Evolutionary conservation across 2,113 vertebrate genomes (phyloP), one percentile per base, ranked within the genome.

Genomic region (Perca schrenkii): DNA sequence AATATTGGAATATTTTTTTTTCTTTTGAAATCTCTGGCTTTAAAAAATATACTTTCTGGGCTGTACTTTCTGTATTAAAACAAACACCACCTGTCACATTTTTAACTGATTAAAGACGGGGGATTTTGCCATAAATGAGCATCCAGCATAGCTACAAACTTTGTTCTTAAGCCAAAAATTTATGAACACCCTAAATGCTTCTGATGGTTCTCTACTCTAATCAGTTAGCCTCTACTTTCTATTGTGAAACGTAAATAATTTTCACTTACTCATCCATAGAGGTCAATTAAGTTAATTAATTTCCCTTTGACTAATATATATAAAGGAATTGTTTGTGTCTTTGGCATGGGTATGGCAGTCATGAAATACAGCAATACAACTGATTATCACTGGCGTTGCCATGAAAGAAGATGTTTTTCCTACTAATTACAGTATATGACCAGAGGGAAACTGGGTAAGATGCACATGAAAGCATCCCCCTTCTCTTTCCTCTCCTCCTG

Each of bases 381-480:
- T 79, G 84, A 79, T 86, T 74, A 83, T 87, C 73, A 70, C 31
- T 16, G 22, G 31, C 19, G 6, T 64, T 49, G 57, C 70, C 46
- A 75, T 79, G 61, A 86, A 85, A 89, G 67, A 61, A 77, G 61
- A 81, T 77, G 58, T 63, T 81, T 79, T 86, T 63, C 28, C 74
- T 70, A 21, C 74, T 82, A 82, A 90, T 88, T 87, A 28, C 28
- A 28, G 28, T 28, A 73, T 78, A 71, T 60, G 75, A 79, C 83
- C 81, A 77, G 13, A 63, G 66, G 80, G 61, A 88, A 89, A 82
- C 64, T 47, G 62, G 68, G 31, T 74, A 69, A 73, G 70, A 85
- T 86, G 68, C 66, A 87, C 69, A 85, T 91, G 76, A 85, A 88
- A 84, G 82, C 73, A 36, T 34, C 67, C 68, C 61, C 68, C 67